Percentiles rank a stretch among this genome's conserved stretches.
These are phyloP conservation scores for Tinea pellionella DNA, from an alignment of 2,888 invertebrate species.

Conservation along the genomic window DNA sequence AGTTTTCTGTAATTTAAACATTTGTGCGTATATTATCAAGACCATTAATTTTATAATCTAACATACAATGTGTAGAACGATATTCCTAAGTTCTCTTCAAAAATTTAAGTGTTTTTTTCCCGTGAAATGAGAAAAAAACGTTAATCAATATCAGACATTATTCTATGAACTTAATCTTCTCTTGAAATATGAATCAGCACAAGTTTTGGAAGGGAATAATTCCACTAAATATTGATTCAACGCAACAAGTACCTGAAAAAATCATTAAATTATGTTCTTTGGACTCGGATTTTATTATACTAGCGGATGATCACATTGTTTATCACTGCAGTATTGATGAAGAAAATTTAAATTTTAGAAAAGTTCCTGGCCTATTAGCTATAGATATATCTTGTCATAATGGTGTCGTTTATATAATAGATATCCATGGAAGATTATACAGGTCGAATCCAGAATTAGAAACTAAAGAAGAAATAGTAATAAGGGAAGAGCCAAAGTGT, in stretches of 20 bases:
- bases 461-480: constrained; percentile 69
- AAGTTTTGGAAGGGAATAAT: constrained; percentile 60
- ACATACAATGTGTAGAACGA: neutral
- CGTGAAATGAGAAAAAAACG: neutral
- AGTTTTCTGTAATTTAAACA: neutral
- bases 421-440: constrained; percentile 71
- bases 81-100: neutral
- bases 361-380: constrained; percentile 63
- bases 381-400: constrained; percentile 74
- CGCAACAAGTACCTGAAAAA: constrained; percentile 56
- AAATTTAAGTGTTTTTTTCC: neutral
- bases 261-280: constrained; percentile 55
- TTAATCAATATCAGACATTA: neutral
- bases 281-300: constrained; percentile 45
- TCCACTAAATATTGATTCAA: constrained; percentile 36
- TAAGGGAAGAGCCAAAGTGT: constrained; percentile 73
- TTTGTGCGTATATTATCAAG: neutral
- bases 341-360: constrained; percentile 50
- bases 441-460: constrained; percentile 67
- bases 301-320: constrained; percentile 58
- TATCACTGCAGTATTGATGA: constrained; percentile 50
- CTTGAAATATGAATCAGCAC: constrained; percentile 57
- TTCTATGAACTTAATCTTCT: neutral
- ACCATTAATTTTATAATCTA: neutral
- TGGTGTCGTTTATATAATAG: constrained; percentile 71